Conservation (phyloP, 1,140 invertebrate genomes). For the Drosophila paulistorum region DNA sequence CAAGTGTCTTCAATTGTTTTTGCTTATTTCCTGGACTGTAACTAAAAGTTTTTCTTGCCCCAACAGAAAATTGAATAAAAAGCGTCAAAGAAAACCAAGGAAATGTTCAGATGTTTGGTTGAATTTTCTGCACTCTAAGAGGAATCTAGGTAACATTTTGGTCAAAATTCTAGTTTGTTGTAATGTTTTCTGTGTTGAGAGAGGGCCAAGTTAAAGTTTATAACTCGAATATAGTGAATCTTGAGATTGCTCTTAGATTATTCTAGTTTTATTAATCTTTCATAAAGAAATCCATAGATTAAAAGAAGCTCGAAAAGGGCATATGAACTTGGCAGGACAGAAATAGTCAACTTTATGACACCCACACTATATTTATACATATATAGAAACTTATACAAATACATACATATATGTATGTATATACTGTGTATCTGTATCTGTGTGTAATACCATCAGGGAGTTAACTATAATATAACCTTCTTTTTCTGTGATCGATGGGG, state of each 20-base stretch:
- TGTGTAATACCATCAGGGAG: not conserved
- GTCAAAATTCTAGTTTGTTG: no score
- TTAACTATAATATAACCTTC: constrained; percentile 19
- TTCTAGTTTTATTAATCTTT: constrained; percentile 20
- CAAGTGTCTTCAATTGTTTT: constrained; percentile 56
- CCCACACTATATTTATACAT: constrained; percentile 3
- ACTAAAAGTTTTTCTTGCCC: constrained; percentile 27
- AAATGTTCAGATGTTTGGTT: not conserved
- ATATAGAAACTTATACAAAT: not conserved
- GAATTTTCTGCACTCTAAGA: not conserved
- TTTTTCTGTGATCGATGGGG: constrained; percentile 58
- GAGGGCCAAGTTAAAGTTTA: no score
- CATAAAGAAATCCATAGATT: constrained; percentile 41
- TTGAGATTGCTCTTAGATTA: not conserved
- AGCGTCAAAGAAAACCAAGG: not conserved
- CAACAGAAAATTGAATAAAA: constrained; percentile 55
- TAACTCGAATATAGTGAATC: no score
- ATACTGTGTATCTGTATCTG: not conserved
- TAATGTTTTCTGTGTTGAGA: no score
- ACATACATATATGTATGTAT: not conserved
- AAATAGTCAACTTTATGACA: constrained; percentile 10
- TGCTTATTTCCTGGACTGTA: constrained; percentile 53
- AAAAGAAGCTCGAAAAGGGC: constrained; percentile 14
- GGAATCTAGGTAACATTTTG: not conserved
- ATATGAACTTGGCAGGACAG: constrained; percentile 46